Evolutionary conservation across 1,140 invertebrate genomes (phyloP).

Genomic region (Drosophila novamexicana): DNA sequence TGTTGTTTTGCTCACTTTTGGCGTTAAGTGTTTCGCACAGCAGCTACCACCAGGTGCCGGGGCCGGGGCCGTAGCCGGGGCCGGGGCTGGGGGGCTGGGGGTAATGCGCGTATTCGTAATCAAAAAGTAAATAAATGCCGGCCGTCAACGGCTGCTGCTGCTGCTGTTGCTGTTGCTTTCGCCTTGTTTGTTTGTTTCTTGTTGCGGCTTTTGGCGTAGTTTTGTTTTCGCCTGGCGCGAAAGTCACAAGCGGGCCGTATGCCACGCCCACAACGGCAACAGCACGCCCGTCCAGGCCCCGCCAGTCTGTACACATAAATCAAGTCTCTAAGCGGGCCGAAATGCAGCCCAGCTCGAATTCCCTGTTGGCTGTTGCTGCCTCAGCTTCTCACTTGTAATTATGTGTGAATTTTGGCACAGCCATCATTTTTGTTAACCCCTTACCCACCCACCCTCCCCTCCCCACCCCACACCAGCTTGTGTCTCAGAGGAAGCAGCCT

Average conservation of each 20-base stretch:
- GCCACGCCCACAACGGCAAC: slow-evolving; percentile 60
- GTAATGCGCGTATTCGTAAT: slow-evolving; percentile 45
- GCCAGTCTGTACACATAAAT: slow-evolving; percentile 33
- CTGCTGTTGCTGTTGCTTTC: slow-evolving; percentile 37
- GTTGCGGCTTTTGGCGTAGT: slow-evolving; percentile 42
- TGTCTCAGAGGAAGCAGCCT: no score
- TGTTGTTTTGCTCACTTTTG: slow-evolving; percentile 84
- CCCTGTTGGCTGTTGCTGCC: not conserved
- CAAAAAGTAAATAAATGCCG: slow-evolving; percentile 75
- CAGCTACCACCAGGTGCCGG: not conserved
- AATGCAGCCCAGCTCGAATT: slow-evolving; percentile 12
- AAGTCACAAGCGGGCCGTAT: slow-evolving; percentile 42
- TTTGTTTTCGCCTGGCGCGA: slow-evolving; percentile 22
- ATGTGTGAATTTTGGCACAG: slow-evolving; percentile 68
- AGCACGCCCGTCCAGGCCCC: slow-evolving; percentile 14
- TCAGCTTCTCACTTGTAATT: slow-evolving; percentile 54
- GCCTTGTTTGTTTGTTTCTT: slow-evolving; percentile 80
- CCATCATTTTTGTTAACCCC: slow-evolving; percentile 32
- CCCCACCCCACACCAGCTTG: no score
- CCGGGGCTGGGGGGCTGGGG: not conserved
- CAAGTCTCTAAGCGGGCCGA: slow-evolving; percentile 18
- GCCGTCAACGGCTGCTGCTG: slow-evolving; percentile 30
- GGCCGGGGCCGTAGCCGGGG: not conserved
- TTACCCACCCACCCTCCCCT: not conserved
- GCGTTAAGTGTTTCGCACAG: slow-evolving; percentile 83